phyloP scores from a whole-genome alignment of 2,888 invertebrate genomes.

The Noctua comes region DNA sequence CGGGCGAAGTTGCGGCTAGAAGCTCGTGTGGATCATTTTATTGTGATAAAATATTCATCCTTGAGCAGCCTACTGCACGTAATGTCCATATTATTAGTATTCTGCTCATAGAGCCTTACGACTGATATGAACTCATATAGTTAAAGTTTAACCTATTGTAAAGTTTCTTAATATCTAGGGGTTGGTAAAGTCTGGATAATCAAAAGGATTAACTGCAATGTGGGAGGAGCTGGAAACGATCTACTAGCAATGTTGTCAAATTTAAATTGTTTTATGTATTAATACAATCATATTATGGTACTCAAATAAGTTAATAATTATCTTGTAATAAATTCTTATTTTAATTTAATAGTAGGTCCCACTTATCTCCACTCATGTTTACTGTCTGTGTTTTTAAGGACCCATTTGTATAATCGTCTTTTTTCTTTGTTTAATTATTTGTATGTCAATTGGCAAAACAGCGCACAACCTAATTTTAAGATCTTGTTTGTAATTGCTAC shows the following conservation, averaged over 20 bases:
- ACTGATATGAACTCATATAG: conserved; percentile 17
- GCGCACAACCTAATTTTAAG: too few relatives aligned
- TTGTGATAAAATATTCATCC: conserved; percentile 7
- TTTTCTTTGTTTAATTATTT: too few relatives aligned
- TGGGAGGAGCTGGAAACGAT: background rate
- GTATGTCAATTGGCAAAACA: too few relatives aligned
- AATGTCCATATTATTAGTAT: conserved; percentile 22
- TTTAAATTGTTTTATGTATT: too few relatives aligned
- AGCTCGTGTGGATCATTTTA: background rate
- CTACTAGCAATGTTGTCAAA: conserved; percentile 2
- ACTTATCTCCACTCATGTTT: too few relatives aligned
- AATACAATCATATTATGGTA: too few relatives aligned
- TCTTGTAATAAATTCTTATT: too few relatives aligned
- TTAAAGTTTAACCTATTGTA: conserved; percentile 33
- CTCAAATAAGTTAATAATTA: too few relatives aligned
- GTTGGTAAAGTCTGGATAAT: background rate
- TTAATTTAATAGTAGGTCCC: too few relatives aligned
- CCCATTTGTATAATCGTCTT: too few relatives aligned
- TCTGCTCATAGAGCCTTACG: conserved; percentile 18
- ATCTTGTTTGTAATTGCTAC: too few relatives aligned
- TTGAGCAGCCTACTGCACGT: background rate
- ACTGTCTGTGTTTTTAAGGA: too few relatives aligned
- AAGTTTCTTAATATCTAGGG: background rate
- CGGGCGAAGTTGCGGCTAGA: background rate
- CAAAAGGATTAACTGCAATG: background rate